These are phyloP conservation scores for Altica lythri DNA, from an alignment of 2,888 invertebrate species.

Conservation along the genomic window DNA sequence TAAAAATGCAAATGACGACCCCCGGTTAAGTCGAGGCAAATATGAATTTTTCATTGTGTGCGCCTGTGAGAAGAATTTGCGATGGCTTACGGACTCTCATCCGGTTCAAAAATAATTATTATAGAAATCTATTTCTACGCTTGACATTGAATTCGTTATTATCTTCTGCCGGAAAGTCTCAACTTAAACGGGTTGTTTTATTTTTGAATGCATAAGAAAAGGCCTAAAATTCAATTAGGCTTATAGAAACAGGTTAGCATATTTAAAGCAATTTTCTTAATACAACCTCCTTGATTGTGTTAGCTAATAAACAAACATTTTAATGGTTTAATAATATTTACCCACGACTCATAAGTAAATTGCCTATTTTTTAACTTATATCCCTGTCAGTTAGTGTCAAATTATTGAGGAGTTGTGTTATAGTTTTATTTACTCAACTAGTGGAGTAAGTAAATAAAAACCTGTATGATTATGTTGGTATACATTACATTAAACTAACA, in stretches of 20 bases:
- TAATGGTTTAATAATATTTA: too few relatives aligned
- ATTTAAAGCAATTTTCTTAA: too few relatives aligned
- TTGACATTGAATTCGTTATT: slow-evolving; percentile 21
- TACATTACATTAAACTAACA: too few relatives aligned
- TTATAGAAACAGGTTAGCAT: slow-evolving; percentile 3
- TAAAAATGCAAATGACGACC: slow-evolving; percentile 47
- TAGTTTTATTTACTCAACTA: too few relatives aligned
- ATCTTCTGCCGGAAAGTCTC: slow-evolving; percentile 10
- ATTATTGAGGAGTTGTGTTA: too few relatives aligned
- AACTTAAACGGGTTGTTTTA: slow-evolving; percentile 7
- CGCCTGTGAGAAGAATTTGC: slow-evolving; percentile 27
- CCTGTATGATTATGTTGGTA: too few relatives aligned
- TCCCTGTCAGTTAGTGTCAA: too few relatives aligned
- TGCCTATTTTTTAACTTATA: too few relatives aligned
- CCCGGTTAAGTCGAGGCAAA: slow-evolving; percentile 46
- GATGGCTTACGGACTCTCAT: slow-evolving; percentile 24
- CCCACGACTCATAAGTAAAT: too few relatives aligned
- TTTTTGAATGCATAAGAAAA: neutral
- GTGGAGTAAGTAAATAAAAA: too few relatives aligned
- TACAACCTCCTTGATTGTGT: too few relatives aligned
- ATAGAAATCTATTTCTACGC: slow-evolving; percentile 22
- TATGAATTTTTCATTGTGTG: slow-evolving; percentile 46
- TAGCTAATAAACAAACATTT: too few relatives aligned
- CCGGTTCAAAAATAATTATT: slow-evolving; percentile 29
- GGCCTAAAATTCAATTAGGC: slow-evolving; percentile 9